Evolutionary conservation across 1,140 invertebrate genomes (phyloP), one percentile per base, ranked within the genome.

Genomic region (Coelopa frigida): DNA sequence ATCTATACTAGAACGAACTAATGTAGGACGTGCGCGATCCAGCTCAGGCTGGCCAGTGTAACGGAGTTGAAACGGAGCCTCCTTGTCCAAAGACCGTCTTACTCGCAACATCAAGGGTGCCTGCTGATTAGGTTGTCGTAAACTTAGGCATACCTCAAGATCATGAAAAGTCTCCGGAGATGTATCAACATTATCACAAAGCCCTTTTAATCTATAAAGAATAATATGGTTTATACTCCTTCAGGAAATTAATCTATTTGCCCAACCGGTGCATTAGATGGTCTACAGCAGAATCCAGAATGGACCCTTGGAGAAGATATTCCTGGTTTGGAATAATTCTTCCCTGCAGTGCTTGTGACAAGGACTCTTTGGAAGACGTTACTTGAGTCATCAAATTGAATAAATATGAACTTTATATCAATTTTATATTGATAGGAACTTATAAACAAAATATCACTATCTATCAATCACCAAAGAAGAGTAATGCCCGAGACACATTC

Each of bases 141-240:
- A 77, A 47, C 80, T 87, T 56, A 89, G 87, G 65, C 85, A 89
- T 56, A 89, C 81, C 74, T 90, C 87, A 57, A 93, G 85, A 73
- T 96, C 92, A 62, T 91, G 80, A 66, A 96, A 98, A 1, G 82
- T 82, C 73, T 96, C 92, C 7, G 88, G 85, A 5, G 85, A 86
- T 45, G 83, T 81, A 63, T 96, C 92, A 5, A 91, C 86, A 75
- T 95, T 94, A 55, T 97, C 94, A 71, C 93, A 96, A 0, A 96
- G 75, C 3, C 94, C 93, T 54, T 91, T 77, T 11, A 98, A 74
- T 42, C 66, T 69, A 37, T 20, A 37, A 43, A n/a, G 26, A 23
- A 48, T 3, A 38, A 22, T 42, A 12, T 18, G 10, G 5, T 42
- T 12, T 3, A n/a, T 29, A 15, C 18, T 31, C 6, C 12, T 29